Evolutionary conservation across 2,888 invertebrate species (phyloP).

Genomic region (Adelphocoris suturalis): DNA sequence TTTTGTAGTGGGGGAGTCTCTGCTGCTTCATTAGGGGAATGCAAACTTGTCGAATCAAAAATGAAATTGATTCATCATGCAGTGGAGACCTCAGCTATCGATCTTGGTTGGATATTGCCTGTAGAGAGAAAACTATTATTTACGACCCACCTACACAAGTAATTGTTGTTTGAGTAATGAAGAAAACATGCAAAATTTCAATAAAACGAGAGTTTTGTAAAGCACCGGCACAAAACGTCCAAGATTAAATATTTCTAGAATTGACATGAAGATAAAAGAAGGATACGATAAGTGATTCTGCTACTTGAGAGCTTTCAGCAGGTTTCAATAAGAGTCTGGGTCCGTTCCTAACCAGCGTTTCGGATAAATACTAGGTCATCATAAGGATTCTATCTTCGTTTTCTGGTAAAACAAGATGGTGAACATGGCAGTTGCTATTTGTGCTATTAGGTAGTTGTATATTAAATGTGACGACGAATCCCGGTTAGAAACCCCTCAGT

Average conservation of each 20-base stretch:
- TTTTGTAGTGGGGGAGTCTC: slow-evolving; percentile 1
- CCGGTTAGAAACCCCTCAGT: background rate
- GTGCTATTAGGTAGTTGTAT: background rate
- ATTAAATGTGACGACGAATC: background rate
- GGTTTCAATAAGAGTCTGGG: too few relatives aligned
- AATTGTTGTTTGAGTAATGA: too few relatives aligned
- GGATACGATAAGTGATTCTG: too few relatives aligned
- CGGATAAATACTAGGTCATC: background rate
- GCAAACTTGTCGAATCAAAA: slow-evolving; percentile 3
- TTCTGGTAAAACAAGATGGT: background rate
- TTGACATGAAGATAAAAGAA: too few relatives aligned
- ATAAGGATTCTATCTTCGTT: background rate
- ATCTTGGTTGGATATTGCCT: background rate
- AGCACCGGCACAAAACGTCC: too few relatives aligned
- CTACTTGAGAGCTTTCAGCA: background rate
- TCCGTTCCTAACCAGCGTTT: too few relatives aligned
- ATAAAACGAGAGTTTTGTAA: too few relatives aligned
- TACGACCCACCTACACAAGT: too few relatives aligned
- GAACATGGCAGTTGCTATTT: background rate
- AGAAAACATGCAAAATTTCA: too few relatives aligned
- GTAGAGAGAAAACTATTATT: background rate
- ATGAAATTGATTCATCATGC: slow-evolving; percentile 26
- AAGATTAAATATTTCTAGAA: too few relatives aligned
- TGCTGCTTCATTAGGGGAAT: slow-evolving; percentile 9
- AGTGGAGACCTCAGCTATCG: background rate